Evolutionary conservation across 2,888 invertebrate species (phyloP).

Genomic region (Ceraclea dissimilis): DNA sequence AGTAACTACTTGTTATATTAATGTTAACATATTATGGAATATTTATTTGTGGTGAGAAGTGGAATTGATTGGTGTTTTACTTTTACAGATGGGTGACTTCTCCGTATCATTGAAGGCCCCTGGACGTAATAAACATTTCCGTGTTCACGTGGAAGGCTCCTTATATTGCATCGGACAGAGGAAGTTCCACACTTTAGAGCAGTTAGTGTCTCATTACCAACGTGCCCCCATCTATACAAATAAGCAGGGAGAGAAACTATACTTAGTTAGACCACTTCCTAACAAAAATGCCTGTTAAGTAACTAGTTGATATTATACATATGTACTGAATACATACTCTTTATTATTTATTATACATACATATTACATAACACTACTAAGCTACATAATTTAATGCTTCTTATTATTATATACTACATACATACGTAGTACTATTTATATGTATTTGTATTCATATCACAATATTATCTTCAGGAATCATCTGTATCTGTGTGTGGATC

Average conservation of each 20-base stretch:
- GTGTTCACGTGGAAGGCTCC: conserved; percentile 90
- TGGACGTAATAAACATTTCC: conserved; percentile 97
- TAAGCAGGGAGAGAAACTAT: conserved; percentile 95
- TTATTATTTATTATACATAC: conserved; percentile 6
- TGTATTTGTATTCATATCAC: too few species aligned
- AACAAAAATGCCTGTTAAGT: conserved; percentile 39
- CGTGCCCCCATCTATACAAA: conserved; percentile 98
- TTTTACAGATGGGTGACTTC: conserved; percentile 88
- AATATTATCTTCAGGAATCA: too few species aligned
- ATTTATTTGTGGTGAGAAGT: too few species aligned
- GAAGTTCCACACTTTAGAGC: conserved; percentile 92
- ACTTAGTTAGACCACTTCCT: conserved; percentile 89
- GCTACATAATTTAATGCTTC: conserved; percentile 3
- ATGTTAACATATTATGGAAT: too few species aligned
- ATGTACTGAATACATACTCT: background rate
- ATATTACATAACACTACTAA: conserved; percentile 10
- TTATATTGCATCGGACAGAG: conserved; percentile 97
- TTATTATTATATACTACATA: too few species aligned
- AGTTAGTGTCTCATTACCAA: conserved; percentile 97
- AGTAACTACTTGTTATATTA: conserved; percentile 36
- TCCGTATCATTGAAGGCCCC: conserved; percentile 97
- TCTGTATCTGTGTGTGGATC: too few species aligned
- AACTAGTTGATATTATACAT: background rate
- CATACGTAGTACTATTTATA: too few species aligned
- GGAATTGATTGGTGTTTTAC: background rate